Evolutionary conservation across 1,140 invertebrate species (phyloP).

Genomic region (Danaus plexippus): DNA sequence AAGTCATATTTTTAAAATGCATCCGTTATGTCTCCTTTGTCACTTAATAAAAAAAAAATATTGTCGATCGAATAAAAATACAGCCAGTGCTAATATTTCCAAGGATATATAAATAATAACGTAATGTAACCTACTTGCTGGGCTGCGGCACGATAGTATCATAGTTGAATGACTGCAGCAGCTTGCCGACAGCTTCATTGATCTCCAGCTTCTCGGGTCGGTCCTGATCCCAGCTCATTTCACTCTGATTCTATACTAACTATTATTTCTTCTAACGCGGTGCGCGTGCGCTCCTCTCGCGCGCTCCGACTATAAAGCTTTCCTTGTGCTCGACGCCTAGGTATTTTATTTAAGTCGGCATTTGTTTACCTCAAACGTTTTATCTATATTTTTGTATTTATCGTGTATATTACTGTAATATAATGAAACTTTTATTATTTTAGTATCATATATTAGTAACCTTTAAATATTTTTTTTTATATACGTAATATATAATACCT

Average conservation of each 20-base stretch:
- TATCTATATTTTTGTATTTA: slow-evolving; percentile 8
- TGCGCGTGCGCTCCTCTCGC: slow-evolving; percentile 63
- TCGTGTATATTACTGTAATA: background rate
- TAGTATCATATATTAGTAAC: too few relatives aligned
- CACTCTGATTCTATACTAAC: too few relatives aligned
- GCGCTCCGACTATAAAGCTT: slow-evolving; percentile 63
- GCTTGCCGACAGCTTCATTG: slow-evolving; percentile 57
- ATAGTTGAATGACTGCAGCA: slow-evolving; percentile 60
- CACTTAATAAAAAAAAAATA: slow-evolving; percentile 9
- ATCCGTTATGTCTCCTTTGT: slow-evolving; percentile 16
- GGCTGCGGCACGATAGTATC: slow-evolving; percentile 57
- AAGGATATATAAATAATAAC: too few relatives aligned
- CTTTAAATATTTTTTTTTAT: too few relatives aligned
- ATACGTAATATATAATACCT: too few relatives aligned
- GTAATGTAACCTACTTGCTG: slow-evolving; percentile 38
- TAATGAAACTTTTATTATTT: too few relatives aligned
- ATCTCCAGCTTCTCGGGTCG: slow-evolving; percentile 53
- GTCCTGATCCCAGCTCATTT: slow-evolving; percentile 55
- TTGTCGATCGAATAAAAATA: too few relatives aligned
- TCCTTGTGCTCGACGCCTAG: slow-evolving; percentile 56
- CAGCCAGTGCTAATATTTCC: too few relatives aligned
- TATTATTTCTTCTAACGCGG: slow-evolving; percentile 8
- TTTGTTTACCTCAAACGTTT: slow-evolving; percentile 28
- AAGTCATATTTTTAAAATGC: background rate
- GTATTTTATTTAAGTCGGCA: slow-evolving; percentile 36